Evolutionary conservation across 2,797 vertebrate species (phyloP).

Genomic region (Chelon auratus): DNA sequence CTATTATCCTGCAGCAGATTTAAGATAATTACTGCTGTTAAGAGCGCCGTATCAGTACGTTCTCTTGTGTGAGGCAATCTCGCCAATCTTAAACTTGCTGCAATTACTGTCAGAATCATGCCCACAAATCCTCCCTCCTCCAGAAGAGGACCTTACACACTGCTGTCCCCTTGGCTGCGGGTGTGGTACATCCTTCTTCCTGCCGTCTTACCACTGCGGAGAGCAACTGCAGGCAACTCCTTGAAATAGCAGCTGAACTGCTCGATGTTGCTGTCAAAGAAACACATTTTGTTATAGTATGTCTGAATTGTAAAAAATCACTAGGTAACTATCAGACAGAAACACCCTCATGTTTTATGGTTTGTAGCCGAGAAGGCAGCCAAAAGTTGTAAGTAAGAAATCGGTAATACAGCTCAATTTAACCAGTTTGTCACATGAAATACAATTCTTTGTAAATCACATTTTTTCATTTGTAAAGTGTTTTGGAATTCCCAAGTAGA

Average conservation of each 20-base stretch:
- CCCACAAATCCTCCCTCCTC: conserved; percentile 42
- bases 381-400: too few relatives aligned
- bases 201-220: conserved; percentile 97
- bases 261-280: conserved; percentile 91
- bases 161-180: conserved; percentile 97
- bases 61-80: neutral
- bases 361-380: too few relatives aligned
- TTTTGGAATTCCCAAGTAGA: neutral
- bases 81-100: conserved; percentile 7
- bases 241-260: conserved; percentile 99
- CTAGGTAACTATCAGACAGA: too few relatives aligned
- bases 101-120: conserved; percentile 29
- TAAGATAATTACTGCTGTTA: neutral
- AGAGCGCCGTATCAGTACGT: neutral
- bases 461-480: neutral
- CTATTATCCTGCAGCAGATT: neutral
- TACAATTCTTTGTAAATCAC: neutral
- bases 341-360: too few relatives aligned
- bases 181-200: conserved; percentile 98
- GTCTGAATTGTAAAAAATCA: neutral
- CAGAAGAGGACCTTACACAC: conserved; percentile 90
- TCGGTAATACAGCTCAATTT: too few relatives aligned
- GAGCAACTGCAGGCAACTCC: conserved; percentile 94
- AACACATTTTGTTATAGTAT: conserved; percentile 25
- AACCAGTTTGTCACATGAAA: neutral